Evolutionary conservation across 2,888 invertebrate genomes (phyloP).

Genomic region (Gisinianus flammeolus): DNA sequence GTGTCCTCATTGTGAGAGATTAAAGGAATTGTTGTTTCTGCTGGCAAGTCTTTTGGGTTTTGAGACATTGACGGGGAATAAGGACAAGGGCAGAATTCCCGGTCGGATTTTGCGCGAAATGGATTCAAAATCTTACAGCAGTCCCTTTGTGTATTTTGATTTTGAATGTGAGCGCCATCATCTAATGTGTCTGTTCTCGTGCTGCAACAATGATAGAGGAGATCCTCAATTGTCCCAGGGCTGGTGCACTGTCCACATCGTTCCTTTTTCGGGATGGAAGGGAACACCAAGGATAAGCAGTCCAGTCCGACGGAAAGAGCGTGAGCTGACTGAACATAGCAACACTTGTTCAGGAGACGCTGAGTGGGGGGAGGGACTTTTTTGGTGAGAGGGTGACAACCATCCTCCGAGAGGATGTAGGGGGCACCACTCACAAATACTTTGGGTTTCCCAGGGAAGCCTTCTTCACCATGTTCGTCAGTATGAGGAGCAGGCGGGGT

Average conservation of each 20-base stretch:
- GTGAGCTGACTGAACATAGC: neutral
- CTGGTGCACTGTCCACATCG: neutral
- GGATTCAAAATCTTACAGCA: neutral
- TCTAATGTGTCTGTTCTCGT: no score
- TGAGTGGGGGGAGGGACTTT: neutral
- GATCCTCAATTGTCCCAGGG: neutral
- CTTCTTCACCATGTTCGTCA: no score
- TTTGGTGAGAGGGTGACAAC: neutral
- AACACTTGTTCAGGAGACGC: neutral
- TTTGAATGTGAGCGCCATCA: no score
- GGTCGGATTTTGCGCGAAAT: neutral
- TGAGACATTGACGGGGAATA: no score
- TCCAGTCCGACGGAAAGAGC: neutral
- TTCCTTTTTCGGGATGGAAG: neutral
- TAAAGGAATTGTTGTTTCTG: no score
- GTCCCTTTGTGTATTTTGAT: neutral
- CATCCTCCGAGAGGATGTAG: no score
- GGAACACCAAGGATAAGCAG: neutral
- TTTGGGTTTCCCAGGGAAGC: no score
- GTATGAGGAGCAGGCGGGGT: no score
- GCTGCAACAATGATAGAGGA: neutral
- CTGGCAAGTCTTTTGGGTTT: no score
- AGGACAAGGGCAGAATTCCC: neutral
- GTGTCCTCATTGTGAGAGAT: neutral
- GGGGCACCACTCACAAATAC: no score